Evolutionary conservation across 2,888 invertebrate species (phyloP), one percentile per base, ranked within the genome.

Genomic region (Latrodectus hesperus): DNA sequence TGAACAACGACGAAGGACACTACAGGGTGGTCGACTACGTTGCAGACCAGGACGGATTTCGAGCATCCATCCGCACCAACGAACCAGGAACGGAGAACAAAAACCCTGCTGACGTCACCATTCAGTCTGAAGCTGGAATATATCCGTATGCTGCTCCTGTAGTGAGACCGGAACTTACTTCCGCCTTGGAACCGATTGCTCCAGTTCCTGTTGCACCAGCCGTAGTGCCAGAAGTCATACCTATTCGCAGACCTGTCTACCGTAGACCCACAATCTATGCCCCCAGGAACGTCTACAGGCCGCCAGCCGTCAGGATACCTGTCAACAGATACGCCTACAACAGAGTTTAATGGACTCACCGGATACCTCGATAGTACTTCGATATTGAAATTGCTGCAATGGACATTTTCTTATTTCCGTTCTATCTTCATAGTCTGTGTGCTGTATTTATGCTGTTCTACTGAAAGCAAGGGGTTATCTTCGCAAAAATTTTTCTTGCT

Each of bases 51-150:
- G 80, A 53, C 5, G 89, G 89, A 22, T 87, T 89, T 71, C 67
- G 82, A 49, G 88, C 89, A 11, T 70, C 53, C 67, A 80, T 81
- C 60, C 64, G 78, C 53, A 89, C 87, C 73, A 84, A 84, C 52
- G 88, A 88, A 51, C 88, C 85, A 12, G 89, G 89, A 4, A 87
- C 87, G n/a, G 81, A 89, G 17, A 81, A 80, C 75, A 68, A 89
- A 49, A 85, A 64, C 26, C 85, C 89, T 3, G 89, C 89, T 51
- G 89, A 85, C n/a, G 89, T 89, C 8, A 65, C 74, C 22, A 75
- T 89, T 11, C 70, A 85, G n/a, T 82, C 85, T 53, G 65, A 60
- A 49, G 82, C 74, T 9, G 74, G 16, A 53, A 76, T 68, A 12
- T 51, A 17, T 10, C 72, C 72, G 8, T 84, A 84, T 17, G 26